These are phyloP conservation scores for Rhinella marina DNA, from an alignment of 2,797 vertebrate species.

Conservation along the genomic window DNA sequence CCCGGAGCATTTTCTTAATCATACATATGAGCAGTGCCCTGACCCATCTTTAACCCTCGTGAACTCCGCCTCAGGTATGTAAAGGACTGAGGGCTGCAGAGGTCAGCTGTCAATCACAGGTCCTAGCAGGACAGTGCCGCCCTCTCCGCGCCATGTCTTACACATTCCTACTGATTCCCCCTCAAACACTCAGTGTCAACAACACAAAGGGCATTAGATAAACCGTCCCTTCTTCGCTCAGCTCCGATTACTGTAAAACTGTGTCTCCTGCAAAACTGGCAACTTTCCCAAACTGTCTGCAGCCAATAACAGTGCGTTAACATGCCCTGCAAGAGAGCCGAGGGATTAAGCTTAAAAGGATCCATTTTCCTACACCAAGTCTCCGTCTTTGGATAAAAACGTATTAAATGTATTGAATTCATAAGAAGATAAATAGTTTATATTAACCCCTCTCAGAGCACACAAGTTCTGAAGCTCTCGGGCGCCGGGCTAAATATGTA, in stretches of 20 bases:
- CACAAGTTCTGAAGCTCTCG: background rate
- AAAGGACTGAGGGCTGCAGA: conserved; percentile 70
- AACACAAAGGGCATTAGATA: conserved; percentile 73
- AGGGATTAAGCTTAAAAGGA: conserved; percentile 57
- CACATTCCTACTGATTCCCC: conserved; percentile 75
- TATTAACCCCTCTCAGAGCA: conserved; percentile 7
- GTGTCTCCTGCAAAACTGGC: conserved; percentile 52
- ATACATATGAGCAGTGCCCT: background rate
- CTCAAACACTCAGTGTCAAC: conserved; percentile 75
- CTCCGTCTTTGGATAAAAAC: conserved; percentile 42
- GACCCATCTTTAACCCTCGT: conserved; percentile 26
- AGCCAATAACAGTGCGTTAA: conserved; percentile 47
- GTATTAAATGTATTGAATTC: conserved; percentile 46
- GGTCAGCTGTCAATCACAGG: conserved; percentile 74
- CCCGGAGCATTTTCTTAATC: background rate
- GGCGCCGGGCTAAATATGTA: background rate
- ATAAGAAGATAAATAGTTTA: conserved; percentile 46
- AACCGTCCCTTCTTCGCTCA: conserved; percentile 65
- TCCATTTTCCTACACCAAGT: conserved; percentile 44
- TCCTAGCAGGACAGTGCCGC: conserved; percentile 70
- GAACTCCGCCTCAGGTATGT: background rate
- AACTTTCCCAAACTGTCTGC: conserved; percentile 47
- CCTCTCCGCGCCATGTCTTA: conserved; percentile 71
- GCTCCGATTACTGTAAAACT: conserved; percentile 58
- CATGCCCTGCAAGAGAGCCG: conserved; percentile 30